Conservation (phyloP, 2,797 vertebrate genomes). For the Lagorchestes hirsutus region DNA sequence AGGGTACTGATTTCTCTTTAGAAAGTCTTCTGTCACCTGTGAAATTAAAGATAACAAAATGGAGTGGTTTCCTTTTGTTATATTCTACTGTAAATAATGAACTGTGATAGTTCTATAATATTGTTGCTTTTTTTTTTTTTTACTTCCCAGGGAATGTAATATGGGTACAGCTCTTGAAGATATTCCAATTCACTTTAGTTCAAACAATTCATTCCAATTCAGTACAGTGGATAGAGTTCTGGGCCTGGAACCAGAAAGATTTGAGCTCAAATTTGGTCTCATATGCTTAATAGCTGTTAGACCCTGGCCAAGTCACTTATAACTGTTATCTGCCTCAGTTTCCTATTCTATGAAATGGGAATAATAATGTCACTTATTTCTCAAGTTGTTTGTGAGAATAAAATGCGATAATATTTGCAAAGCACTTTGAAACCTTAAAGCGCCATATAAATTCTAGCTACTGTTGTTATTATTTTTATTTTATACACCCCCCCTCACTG, state of each 20-base stretch:
- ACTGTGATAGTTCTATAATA: not conserved
- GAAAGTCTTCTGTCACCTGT: too few relatives aligned
- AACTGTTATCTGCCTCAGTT: not conserved
- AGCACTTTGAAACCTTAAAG: not conserved
- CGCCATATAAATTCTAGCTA: not conserved
- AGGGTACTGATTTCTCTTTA: too few relatives aligned
- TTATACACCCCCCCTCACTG: not conserved
- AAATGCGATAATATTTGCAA: not conserved
- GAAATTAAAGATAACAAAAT: too few relatives aligned
- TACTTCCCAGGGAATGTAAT: too few relatives aligned
- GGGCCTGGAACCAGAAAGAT: not conserved
- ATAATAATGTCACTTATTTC: not conserved
- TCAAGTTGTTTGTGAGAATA: not conserved
- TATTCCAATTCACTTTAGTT: not conserved
- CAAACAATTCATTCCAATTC: not conserved
- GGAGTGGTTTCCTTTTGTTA: too few relatives aligned
- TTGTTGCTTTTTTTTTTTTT: not conserved
- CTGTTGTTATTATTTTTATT: not conserved
- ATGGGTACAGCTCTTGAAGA: not conserved
- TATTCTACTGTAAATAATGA: not conserved
- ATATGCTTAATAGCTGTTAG: too few relatives aligned
- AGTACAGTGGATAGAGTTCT: not conserved
- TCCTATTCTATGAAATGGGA: not conserved
- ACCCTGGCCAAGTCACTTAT: not conserved
- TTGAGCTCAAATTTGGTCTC: not conserved